phyloP scores from a whole-genome alignment of 2,888 invertebrate genomes.

The Podotricha telesiphe region DNA sequence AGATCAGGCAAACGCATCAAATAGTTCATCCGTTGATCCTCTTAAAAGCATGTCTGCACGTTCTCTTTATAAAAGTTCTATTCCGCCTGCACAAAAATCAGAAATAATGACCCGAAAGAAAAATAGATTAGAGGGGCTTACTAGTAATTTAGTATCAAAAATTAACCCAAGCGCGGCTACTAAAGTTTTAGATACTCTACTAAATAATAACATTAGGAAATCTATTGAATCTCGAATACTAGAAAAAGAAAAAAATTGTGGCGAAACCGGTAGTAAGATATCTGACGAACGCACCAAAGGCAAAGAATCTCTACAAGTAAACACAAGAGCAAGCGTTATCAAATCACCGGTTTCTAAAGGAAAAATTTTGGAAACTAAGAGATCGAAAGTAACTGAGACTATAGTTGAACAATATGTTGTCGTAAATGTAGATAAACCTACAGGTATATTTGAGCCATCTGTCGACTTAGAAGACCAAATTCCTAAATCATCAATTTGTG shows the following conservation, averaged over 20 bases:
- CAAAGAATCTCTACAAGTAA: constrained; percentile 70
- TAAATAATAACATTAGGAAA: constrained; percentile 79
- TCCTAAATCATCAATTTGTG: constrained; percentile 82
- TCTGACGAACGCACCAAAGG: constrained; percentile 65
- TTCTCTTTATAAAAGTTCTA: constrained; percentile 76
- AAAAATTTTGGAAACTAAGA: constrained; percentile 76
- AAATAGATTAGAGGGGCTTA: constrained; percentile 85
- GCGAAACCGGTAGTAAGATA: constrained; percentile 56
- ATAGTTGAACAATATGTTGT: constrained; percentile 60
- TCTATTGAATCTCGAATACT: constrained; percentile 79
- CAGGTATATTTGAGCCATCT: constrained; percentile 88
- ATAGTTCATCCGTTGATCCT: constrained; percentile 63
- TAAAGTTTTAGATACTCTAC: constrained; percentile 78
- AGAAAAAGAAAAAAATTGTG: constrained; percentile 70
- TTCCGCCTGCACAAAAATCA: constrained; percentile 78
- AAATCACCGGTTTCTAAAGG: constrained; percentile 83
- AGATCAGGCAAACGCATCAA: constrained; percentile 50
- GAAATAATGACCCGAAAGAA: constrained; percentile 86
- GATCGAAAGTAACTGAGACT: constrained; percentile 62
- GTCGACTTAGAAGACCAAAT: constrained; percentile 87
- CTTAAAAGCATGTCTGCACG: constrained; percentile 78
- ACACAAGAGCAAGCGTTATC: constrained; percentile 82
- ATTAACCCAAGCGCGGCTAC: constrained; percentile 82
- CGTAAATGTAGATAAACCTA: constrained; percentile 82
- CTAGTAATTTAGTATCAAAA: constrained; percentile 85